Conservation (phyloP, 2,888 invertebrate genomes). For the Eristalinus aeneus region DNA sequence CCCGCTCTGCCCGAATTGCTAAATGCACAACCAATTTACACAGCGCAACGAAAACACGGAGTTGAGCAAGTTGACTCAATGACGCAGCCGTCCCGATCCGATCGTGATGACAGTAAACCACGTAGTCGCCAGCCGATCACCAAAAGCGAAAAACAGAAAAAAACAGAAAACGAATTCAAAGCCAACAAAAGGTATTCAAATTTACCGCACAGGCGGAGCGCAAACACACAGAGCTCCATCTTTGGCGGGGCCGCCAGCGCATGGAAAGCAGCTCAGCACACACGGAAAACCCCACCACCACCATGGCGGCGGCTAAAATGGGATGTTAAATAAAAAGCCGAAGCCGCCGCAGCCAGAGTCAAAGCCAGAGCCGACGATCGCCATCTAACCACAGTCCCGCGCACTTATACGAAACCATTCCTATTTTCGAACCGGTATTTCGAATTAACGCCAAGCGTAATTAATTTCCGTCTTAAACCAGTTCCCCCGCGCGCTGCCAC, state of each 20-base stretch:
- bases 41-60: neutral
- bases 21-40: neutral
- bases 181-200: slow-evolving; percentile 61
- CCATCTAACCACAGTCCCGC: slow-evolving; percentile 44
- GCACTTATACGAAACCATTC: slow-evolving; percentile 33
- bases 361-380: slow-evolving; percentile 14
- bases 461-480: slow-evolving; percentile 73
- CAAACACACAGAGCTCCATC: slow-evolving; percentile 11
- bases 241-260: slow-evolving; percentile 7
- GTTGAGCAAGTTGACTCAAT: neutral
- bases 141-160: slow-evolving; percentile 2
- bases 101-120: slow-evolving; percentile 48
- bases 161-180: slow-evolving; percentile 8
- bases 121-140: slow-evolving; percentile 21
- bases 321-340: slow-evolving; percentile 55
- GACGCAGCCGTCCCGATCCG: neutral
- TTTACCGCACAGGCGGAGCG: slow-evolving; percentile 39
- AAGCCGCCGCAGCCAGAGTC: neutral
- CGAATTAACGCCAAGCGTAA: slow-evolving; percentile 72
- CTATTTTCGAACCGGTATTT: slow-evolving; percentile 65
- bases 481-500: slow-evolving; percentile 66
- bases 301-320: slow-evolving; percentile 42
- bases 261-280: slow-evolving; percentile 10
- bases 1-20: neutral
- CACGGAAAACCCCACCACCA: neutral